Conservation (phyloP, 1,140 invertebrate species). For the Eriocheir sinensis region DNA sequence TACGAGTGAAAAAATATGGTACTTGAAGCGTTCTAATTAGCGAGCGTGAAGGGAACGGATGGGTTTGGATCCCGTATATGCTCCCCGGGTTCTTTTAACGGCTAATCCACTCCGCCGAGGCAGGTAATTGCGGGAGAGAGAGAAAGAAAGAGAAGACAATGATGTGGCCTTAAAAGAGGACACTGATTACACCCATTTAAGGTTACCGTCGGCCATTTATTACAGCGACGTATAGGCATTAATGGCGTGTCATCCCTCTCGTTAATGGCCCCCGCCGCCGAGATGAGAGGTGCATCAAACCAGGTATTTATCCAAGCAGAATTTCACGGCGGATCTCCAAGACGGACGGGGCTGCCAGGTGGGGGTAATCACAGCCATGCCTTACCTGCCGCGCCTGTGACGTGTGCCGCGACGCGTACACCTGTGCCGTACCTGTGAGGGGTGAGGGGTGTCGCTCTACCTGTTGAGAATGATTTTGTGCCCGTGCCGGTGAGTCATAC, state of each 20-base stretch:
- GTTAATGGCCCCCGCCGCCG: neutral
- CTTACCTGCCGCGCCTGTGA: neutral
- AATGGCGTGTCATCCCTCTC: neutral
- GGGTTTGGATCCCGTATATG: neutral
- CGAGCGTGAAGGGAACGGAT: neutral
- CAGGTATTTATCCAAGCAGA: neutral
- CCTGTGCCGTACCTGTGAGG: neutral
- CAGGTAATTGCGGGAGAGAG: neutral
- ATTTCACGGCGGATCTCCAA: constrained; percentile 1
- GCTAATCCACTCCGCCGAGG: neutral
- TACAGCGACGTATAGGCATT: neutral
- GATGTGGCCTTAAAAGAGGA: neutral
- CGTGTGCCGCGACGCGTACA: neutral
- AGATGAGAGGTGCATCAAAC: neutral
- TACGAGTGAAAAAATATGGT: neutral
- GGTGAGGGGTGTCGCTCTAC: too few relatives aligned
- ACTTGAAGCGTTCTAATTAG: neutral
- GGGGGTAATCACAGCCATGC: neutral
- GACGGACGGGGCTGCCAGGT: neutral
- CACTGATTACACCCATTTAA: neutral
- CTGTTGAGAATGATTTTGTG: too few relatives aligned
- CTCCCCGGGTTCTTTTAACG: neutral
- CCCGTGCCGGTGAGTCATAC: too few relatives aligned
- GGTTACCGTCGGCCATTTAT: neutral
- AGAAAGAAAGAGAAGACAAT: too few relatives aligned